phyloP scores from a whole-genome alignment of 2,888 invertebrate species.

The Sympetrum striolatum region DNA sequence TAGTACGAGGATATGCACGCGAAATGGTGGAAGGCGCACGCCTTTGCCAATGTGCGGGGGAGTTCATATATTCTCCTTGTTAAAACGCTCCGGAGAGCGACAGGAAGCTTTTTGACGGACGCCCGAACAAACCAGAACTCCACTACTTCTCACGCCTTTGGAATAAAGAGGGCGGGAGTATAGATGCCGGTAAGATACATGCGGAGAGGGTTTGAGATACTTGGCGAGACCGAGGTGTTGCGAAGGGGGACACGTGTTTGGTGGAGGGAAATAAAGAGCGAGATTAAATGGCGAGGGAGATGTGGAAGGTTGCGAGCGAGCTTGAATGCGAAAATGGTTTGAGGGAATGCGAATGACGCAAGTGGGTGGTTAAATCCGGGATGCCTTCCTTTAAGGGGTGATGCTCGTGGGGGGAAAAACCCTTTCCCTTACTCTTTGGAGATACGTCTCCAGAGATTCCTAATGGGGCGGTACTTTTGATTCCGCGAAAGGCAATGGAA shows the following conservation, averaged over 20 bases:
- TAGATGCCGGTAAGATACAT: neutral
- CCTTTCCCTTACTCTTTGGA: neutral
- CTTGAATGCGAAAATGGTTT: neutral
- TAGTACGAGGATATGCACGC: neutral
- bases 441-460: neutral
- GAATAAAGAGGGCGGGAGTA: slow-evolving; percentile 18
- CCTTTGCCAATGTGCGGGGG: neutral
- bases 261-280: neutral
- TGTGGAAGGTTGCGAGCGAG: neutral
- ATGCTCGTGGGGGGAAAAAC: neutral
- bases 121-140: slow-evolving; percentile 11
- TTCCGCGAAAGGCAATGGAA: neutral
- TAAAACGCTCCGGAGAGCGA: neutral
- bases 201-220: neutral
- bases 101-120: neutral
- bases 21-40: neutral
- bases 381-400: neutral
- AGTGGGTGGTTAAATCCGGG: neutral
- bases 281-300: neutral
- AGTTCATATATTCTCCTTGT: neutral
- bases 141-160: slow-evolving; percentile 13
- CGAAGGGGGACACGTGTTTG: neutral
- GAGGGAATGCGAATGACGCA: neutral
- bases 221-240: neutral
- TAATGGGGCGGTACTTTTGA: neutral